A percentile compares a stretch with the other conserved stretches of the same genome.
Conservation (phyloP, 2,888 invertebrate species). For the Dryadula phaetusa region DNA sequence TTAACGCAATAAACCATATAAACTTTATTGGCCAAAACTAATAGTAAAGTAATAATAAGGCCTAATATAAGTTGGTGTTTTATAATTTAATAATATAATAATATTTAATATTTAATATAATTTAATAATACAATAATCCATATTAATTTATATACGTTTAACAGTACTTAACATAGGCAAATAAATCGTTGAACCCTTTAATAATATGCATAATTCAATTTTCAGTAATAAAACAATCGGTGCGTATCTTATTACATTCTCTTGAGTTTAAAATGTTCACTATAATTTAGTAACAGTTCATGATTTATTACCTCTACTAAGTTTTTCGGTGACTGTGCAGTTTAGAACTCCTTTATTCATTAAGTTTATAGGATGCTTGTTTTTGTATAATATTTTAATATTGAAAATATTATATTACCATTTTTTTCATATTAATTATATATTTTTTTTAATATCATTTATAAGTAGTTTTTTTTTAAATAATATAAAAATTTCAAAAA, state of each 20-base stretch:
- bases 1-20: too few relatives aligned
- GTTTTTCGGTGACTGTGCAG: slow-evolving; percentile 69
- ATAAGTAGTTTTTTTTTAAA: slow-evolving; percentile 37
- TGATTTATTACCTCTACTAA: slow-evolving; percentile 68
- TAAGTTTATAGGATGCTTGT: slow-evolving; percentile 42
- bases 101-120: slow-evolving; percentile 11
- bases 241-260: slow-evolving; percentile 80
- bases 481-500: neutral
- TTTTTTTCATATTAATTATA: too few relatives aligned
- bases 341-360: slow-evolving; percentile 55
- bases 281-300: slow-evolving; percentile 67
- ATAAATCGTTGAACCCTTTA: slow-evolving; percentile 67
- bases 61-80: too few relatives aligned
- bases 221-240: slow-evolving; percentile 74
- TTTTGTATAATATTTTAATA: neutral
- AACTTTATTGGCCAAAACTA: too few relatives aligned
- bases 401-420: neutral
- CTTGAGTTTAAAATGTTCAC: slow-evolving; percentile 77
- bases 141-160: neutral
- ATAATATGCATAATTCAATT: slow-evolving; percentile 71
- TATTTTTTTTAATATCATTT: too few relatives aligned
- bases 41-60: too few relatives aligned
- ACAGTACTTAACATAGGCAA: slow-evolving; percentile 38
- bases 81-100: too few relatives aligned
- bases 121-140: slow-evolving; percentile 16